These are phyloP conservation scores for Potorous gilbertii DNA, from an alignment of 2,797 vertebrate genomes.

Conservation along the genomic window DNA sequence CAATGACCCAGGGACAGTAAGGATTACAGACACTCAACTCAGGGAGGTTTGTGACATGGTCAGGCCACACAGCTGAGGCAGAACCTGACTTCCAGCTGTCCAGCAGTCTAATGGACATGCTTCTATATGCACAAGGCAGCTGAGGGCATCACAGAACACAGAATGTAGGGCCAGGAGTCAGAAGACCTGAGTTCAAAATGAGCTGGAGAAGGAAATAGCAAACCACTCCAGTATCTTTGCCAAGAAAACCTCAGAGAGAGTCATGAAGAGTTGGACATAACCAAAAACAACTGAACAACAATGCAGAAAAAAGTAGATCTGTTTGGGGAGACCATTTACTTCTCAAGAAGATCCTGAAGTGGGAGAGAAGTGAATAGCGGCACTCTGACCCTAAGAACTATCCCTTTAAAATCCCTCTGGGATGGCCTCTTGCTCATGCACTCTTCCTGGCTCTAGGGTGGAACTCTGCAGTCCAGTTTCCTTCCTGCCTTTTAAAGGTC, in stretches of 20 bases:
- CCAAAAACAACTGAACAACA: background rate
- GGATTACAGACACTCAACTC: background rate
- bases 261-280: no score
- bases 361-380: no score
- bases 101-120: no score
- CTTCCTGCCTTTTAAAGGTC: no score
- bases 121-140: no score
- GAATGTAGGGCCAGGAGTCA: no score
- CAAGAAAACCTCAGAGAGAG: no score
- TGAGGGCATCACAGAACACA: background rate
- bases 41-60: background rate
- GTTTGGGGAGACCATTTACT: background rate
- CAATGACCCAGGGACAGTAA: rapidly evolving
- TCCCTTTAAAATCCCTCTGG: background rate
- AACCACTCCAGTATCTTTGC: background rate
- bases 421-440: no score
- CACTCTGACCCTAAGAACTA: background rate
- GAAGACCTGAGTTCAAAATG: background rate
- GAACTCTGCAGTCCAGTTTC: no score
- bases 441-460: no score
- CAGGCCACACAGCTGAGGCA: background rate
- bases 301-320: background rate
- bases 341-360: no score
- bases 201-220: background rate
- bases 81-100: background rate